Base-by-base conservation (phyloP, 1,140 invertebrate genomes). In the Drosophila willistoni region DNA sequence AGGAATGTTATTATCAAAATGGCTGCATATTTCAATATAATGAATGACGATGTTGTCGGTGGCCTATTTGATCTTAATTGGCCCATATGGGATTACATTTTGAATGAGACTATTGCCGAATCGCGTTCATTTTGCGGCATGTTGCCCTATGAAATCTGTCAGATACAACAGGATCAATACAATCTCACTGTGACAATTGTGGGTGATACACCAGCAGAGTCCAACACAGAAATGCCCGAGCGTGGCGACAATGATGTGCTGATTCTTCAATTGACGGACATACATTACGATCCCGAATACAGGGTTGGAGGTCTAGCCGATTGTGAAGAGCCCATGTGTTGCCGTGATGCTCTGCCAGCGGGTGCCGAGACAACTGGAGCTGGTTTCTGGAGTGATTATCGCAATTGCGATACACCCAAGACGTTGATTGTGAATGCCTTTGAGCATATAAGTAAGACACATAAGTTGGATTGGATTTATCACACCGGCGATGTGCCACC, bases 401-500 rank as follows among this genome's bases (percentile, higher is more conserved):
- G 95, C 19, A 81, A 93, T 60, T 97, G 96, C 82, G 96, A 97
- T 81, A 93, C 94, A 1, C 96, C 96, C 0, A 93, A 93, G 86
- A 94, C 94, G 84, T 93, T 95, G 0, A 93, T 96, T 19, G 90
- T 94, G 12, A 94, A 96, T 77, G 92, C 93, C 41, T 91, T 95
- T 44, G 91, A 94, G 42, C 93, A 93, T 41, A 93, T 95, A 14
- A 90, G 91, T 29, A 82, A 92, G 14, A 92, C 91, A 7, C 94
- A 96, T 93, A 93, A 95, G 92, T 92, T 96, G 57, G 95, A 97
- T 67, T 94, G 95, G 56, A 93, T 98, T 67, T 96, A 97, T 73
- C 97, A 96, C 92, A 97, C 97, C 33, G 97, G 97, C 1, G 97
- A 98, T 87, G 94, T 96, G 5, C 95, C 97, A 64, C 95, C 96